Evolutionary conservation across 2,113 vertebrate genomes (phyloP).

Genomic region (Dicentrarchus labrax): DNA sequence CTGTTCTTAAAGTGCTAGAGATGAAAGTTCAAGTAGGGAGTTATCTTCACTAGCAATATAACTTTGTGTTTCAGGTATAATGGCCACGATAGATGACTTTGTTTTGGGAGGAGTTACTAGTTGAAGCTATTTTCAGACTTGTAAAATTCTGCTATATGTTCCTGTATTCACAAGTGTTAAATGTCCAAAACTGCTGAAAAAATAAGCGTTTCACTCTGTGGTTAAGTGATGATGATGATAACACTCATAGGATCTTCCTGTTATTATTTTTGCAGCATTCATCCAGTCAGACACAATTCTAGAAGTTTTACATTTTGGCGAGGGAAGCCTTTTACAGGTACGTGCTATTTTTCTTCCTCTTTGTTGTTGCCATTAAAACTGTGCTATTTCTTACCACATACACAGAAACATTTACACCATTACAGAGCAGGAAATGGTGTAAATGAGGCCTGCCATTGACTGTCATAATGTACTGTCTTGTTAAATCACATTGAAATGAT

Average conservation of each 20-base stretch:
- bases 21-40: slow-evolving; percentile 46
- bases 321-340: slow-evolving; percentile 96
- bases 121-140: neutral
- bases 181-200: neutral
- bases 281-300: slow-evolving; percentile 98
- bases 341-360: neutral
- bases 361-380: neutral
- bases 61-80: neutral
- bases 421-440: neutral
- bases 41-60: slow-evolving; percentile 35
- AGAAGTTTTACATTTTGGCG: slow-evolving; percentile 97
- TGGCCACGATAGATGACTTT: neutral
- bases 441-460: neutral
- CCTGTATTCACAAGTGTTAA: neutral
- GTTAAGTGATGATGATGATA: neutral
- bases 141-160: neutral
- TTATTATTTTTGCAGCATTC: slow-evolving; percentile 87
- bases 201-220: neutral
- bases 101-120: neutral
- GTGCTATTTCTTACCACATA: neutral
- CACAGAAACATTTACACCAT: neutral
- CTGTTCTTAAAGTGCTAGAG: slow-evolving; percentile 22
- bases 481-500: neutral
- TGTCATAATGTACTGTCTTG: neutral
- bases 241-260: slow-evolving; percentile 34